These are phyloP conservation scores for Calephelis perditalis DNA, from an alignment of 2,888 invertebrate species.

Conservation along the genomic window DNA sequence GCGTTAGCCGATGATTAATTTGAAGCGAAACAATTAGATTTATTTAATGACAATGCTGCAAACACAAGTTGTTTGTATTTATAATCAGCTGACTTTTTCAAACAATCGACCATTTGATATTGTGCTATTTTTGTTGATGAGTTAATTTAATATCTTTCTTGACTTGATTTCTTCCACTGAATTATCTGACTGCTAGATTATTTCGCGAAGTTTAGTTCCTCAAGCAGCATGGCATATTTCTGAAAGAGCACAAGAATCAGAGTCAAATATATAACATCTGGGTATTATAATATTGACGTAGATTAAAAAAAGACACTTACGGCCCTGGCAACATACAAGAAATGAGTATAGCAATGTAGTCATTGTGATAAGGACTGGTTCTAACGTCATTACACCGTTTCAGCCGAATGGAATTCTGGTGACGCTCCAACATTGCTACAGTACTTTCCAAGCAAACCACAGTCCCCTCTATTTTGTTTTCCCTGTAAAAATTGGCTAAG, in stretches of 20 bases:
- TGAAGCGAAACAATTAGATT: not conserved
- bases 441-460: not conserved
- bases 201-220: not conserved
- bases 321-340: not conserved
- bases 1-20: not conserved
- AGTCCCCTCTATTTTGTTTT: not conserved
- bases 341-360: conserved; percentile 10
- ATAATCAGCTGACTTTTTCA: not conserved
- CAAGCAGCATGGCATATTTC: not conserved
- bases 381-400: conserved; percentile 1
- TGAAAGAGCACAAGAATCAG: not conserved
- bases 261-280: not conserved
- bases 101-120: not conserved
- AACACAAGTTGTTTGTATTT: not conserved
- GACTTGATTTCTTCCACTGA: not conserved
- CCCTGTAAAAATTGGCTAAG: not conserved
- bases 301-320: not conserved
- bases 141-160: not conserved
- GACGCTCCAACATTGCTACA: conserved; percentile 2
- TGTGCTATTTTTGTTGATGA: not conserved
- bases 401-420: conserved; percentile 1
- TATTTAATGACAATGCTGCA: not conserved
- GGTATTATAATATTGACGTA: not conserved
- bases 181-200: no score
- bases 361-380: conserved; percentile 9